phyloP scores from a whole-genome alignment of 35 echinoderm and acorn worm species.

The Chiridota heheva region DNA sequence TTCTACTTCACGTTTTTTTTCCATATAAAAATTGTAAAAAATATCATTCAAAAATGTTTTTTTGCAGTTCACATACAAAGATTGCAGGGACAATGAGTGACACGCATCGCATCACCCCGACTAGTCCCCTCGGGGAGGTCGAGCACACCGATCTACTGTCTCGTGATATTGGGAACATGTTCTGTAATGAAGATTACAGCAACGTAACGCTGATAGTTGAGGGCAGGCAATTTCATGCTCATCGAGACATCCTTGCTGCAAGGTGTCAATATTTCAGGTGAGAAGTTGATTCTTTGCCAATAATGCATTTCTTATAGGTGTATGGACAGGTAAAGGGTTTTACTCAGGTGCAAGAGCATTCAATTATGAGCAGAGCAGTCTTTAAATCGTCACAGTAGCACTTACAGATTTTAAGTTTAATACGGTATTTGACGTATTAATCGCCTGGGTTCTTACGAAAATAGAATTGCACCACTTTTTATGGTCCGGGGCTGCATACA shows the following conservation, averaged over 20 bases:
- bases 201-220: constrained; percentile 90
- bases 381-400: no score
- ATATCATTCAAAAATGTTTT: no score
- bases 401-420: neutral
- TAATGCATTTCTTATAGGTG: neutral
- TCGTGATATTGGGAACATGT: constrained; percentile 92
- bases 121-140: constrained; percentile 80
- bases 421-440: no score
- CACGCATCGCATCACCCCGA: constrained; percentile 69
- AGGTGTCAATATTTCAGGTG: constrained; percentile 99
- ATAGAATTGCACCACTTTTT: no score
- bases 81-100: constrained; percentile 93
- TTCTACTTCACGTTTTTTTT: no score
- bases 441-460: no score
- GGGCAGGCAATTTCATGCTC: constrained; percentile 75
- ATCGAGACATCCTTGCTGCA: constrained; percentile 89
- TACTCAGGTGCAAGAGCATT: no score
- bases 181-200: constrained; percentile 96
- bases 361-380: no score
- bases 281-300: neutral
- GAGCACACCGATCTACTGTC: constrained; percentile 83
- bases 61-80: no score
- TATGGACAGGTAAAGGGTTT: neutral
- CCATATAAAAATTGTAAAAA: no score
- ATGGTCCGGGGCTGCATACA: no score